Evolutionary conservation across 35 echinoderm and acorn worm genomes (phyloP), one percentile per base, ranked within the genome.

Genomic region (Lytechinus variegatus): DNA sequence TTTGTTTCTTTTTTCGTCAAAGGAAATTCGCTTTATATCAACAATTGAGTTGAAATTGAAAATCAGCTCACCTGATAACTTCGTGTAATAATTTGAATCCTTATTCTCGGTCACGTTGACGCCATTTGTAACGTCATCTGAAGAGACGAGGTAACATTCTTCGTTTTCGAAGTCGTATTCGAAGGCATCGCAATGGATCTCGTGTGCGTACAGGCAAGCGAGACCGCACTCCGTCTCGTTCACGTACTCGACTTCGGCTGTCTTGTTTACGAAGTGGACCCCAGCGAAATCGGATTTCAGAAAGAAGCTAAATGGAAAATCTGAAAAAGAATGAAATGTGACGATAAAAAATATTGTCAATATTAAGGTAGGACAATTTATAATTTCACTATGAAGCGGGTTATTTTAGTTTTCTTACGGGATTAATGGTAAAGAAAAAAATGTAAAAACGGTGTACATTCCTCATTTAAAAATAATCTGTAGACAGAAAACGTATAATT

Each of bases 251-350:
- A 96, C 86, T 88, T 86, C 86, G 21, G 61, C 58, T 4, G 96
- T 97, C 54, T 96, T 91, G 53, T 97, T 98, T 53, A 56, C 54
- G 95, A 95, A 66, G 51, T 27, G 11, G 14, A 91, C 27, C 7
- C 86, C 94, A 3, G 87, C 21, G 94, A 94, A 91, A 4, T 91
- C 24, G 54, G 96, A 95, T 93, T 97, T 96, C 58, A 95, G 92
- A 89, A 97, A 98, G 72, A 95, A 98, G 87, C 96, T 98, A 86
- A 98, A 98, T 11, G 97, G 97, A 92, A 97, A 97, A 87, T 97
- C 97, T 98, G 87, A 9, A 54, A 24, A 16, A 19, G 21, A 21
- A 71, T 21, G 61, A 71, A 2, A 71, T 44, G 33, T 44, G 2
- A 44, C 0, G 33, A 44, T 44, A 44, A 44, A 44, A 44, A 44